phyloP scores from a whole-genome alignment of 35 echinoderm and acorn worm genomes.

The Holothuria glaberrima region DNA sequence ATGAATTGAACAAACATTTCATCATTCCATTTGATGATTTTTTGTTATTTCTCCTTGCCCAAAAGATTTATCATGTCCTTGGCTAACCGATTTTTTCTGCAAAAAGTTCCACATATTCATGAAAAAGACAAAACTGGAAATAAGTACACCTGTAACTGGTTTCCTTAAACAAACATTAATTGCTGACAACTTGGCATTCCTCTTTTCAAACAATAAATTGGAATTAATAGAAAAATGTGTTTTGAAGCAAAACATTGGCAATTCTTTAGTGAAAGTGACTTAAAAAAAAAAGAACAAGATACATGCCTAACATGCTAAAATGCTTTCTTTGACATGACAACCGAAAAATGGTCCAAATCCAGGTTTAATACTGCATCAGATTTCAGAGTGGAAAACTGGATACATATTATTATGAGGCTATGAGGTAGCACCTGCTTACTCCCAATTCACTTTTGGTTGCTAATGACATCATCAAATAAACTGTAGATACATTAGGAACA shows the following conservation, averaged over 20 bases:
- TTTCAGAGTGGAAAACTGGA: background rate
- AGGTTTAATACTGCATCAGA: background rate
- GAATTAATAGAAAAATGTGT: background rate
- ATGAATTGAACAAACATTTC: background rate
- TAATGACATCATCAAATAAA: background rate
- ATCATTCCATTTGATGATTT: background rate
- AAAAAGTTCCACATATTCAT: background rate
- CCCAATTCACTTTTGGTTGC: background rate
- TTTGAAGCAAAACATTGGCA: background rate
- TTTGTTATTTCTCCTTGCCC: background rate
- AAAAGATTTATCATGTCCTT: conserved; percentile 1
- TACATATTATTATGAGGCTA: background rate
- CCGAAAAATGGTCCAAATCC: too few species aligned
- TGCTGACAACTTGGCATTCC: background rate
- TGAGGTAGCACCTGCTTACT: background rate
- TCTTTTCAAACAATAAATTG: background rate
- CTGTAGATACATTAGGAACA: background rate
- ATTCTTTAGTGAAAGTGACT: background rate
- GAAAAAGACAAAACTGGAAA: conserved; percentile 1
- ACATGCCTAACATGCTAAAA: too few species aligned
- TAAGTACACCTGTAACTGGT: background rate
- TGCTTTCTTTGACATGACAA: too few species aligned
- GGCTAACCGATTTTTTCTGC: background rate
- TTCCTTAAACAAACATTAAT: background rate
- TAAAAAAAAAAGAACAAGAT: too few species aligned